Percentiles rank a stretch among this genome's conserved stretches.
phyloP scores from a whole-genome alignment of 2,113 vertebrate genomes.

The Mobula birostris region DNA sequence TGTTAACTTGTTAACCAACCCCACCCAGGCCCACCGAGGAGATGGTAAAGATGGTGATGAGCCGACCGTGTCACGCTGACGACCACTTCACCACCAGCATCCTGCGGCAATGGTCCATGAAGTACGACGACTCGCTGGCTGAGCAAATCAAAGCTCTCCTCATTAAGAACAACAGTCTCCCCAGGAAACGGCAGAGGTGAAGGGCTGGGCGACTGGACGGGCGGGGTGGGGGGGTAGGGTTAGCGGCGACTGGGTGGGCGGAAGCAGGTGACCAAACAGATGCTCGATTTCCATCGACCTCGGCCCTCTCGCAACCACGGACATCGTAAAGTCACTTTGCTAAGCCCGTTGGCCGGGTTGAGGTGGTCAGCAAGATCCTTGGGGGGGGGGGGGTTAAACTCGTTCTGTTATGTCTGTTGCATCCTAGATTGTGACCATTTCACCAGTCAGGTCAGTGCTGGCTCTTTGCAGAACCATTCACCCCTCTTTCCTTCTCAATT shows the following conservation, averaged over 20 bases:
- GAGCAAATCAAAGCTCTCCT: constrained; percentile 92
- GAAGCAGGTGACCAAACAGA: too few species aligned
- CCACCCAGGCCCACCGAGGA: constrained; percentile 78
- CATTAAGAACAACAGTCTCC: constrained; percentile 97
- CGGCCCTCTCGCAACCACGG: too few species aligned
- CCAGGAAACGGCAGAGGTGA: constrained; percentile 84
- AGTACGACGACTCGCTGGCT: constrained; percentile 76
- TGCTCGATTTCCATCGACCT: too few species aligned
- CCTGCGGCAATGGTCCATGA: constrained; percentile 86
- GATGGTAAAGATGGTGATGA: constrained; percentile 98
- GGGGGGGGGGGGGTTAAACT: too few species aligned
- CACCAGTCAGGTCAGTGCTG: too few species aligned
- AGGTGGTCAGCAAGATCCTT: too few species aligned
- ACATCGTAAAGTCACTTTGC: too few species aligned
- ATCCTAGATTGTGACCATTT: too few species aligned
- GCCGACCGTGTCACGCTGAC: constrained; percentile 79
- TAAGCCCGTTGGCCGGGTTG: too few species aligned
- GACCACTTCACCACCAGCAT: constrained; percentile 97
- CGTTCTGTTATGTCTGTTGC: too few species aligned
- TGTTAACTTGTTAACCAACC: fast-evolving
- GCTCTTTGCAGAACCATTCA: too few species aligned
- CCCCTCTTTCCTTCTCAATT: too few species aligned
- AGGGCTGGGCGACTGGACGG: neutral
- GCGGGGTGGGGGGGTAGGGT: fast-evolving
- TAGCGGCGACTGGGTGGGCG: fast-evolving